A percentile compares a stretch with the other conserved stretches of the same genome.
phyloP scores from a whole-genome alignment of 2,113 vertebrate species.

The Trochalopteron elliotii region DNA sequence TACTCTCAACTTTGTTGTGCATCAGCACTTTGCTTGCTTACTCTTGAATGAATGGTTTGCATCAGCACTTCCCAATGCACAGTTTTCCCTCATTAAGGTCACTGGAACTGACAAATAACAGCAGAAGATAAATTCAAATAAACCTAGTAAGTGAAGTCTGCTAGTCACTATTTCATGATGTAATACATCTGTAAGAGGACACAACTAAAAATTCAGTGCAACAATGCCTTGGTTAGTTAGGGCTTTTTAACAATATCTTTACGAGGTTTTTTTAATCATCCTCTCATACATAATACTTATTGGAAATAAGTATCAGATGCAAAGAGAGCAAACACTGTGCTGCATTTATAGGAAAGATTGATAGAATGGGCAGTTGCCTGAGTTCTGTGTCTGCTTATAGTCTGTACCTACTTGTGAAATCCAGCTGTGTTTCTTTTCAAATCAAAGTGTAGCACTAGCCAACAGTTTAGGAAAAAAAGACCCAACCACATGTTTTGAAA shows the following conservation, averaged over 20 bases:
- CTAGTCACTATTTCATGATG: not conserved
- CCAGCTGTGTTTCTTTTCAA: not conserved
- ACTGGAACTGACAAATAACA: not conserved
- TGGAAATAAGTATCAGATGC: not conserved
- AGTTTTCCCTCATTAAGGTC: not conserved
- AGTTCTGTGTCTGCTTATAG: not conserved
- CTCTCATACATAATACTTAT: not conserved
- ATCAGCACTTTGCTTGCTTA: not conserved
- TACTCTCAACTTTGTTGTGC: not conserved
- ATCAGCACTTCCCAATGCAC: not conserved
- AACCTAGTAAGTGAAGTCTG: not conserved
- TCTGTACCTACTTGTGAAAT: not conserved
- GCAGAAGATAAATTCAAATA: constrained; percentile 1
- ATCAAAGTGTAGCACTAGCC: not conserved
- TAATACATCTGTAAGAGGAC: not conserved
- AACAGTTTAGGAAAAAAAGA: not conserved
- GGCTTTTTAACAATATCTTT: not conserved
- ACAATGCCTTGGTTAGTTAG: not conserved
- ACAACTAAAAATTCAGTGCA: not conserved
- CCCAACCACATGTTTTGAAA: not conserved
- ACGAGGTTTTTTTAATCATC: not conserved
- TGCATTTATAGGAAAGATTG: not conserved
- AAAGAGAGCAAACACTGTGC: not conserved
- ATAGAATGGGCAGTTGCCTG: not conserved
- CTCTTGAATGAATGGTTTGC: not conserved